Evolutionary conservation across 2,797 vertebrate species (phyloP), one percentile per base, ranked within the genome.

Genomic region (Rousettus madagascariensis): DNA sequence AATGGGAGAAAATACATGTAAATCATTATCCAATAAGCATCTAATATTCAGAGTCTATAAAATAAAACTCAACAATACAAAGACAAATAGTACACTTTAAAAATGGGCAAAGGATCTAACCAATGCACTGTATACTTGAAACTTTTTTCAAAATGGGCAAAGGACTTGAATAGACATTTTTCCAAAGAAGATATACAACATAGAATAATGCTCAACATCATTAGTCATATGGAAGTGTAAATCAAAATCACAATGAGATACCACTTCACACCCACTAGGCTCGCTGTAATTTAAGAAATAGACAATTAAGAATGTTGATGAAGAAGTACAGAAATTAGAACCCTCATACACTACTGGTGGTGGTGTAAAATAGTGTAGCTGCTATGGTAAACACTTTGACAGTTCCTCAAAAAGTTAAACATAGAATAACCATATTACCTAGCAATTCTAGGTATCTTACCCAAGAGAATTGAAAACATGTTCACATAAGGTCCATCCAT

Each of bases 251-350:
- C 74, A 74, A 28, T 72, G 57, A 90, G 46, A 46, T 69, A 33
- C 53, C 24, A 53, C 46, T 53, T 92, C 63, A 72, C 46, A 78
- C 24, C 4, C 57, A 66, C 33, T 66, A 92, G 75, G 9, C 75
- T 91, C 68, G 22, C 33, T 53, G 51, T 87, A 87, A 92, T 41
- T 87, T 87, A 11, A 86, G 80, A 94, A 86, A 72, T 2, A 82
- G 69, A 66, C 41, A 65, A 72, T 59, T 69, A 71, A 4, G 4
- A 78, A 68, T 71, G 33, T 75, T 82, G 51, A 69, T 33, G 17
- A 87, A 41, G 87, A 93, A 72, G 30, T 43, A 68, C 36, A 88
- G 69, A 83, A 46, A 63, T 12, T 91, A 87, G 75, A 95, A 85
- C 51, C 16, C 24, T 93, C 36, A 36, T 28, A 46, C 13, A 3